These are phyloP conservation scores for Mesaphorura yosii DNA, from an alignment of 1,140 invertebrate genomes.

Conservation along the genomic window DNA sequence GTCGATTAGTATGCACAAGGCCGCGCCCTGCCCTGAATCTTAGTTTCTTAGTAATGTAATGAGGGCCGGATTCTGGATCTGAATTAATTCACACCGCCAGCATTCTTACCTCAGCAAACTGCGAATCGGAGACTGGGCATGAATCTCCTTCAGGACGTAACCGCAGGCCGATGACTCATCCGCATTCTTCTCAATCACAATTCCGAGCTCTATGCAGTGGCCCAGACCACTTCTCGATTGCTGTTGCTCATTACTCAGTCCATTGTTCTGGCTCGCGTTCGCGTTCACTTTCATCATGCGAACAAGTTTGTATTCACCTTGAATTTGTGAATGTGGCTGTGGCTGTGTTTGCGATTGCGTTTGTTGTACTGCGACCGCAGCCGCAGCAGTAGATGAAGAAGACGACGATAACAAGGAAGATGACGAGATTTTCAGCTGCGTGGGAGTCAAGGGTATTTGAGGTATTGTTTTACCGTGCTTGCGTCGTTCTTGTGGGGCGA, in stretches of 20 bases:
- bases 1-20: neutral
- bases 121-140: conserved; percentile 21
- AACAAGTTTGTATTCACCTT: conserved; percentile 30
- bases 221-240: neutral
- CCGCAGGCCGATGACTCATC: conserved; percentile 21
- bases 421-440: neutral
- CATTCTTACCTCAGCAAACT: too few species aligned
- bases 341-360: neutral
- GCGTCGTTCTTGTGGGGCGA: too few species aligned
- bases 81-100: neutral
- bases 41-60: too few species aligned
- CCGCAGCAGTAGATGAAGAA: neutral
- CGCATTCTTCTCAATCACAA: conserved; percentile 26
- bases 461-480: too few species aligned
- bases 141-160: conserved; percentile 25
- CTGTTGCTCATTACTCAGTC: neutral
- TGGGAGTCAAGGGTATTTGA: too few species aligned
- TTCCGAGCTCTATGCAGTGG: conserved; percentile 15
- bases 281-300: conserved; percentile 16
- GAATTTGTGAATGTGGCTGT: too few species aligned
- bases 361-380: too few species aligned
- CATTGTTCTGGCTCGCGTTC: too few species aligned
- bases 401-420: neutral
- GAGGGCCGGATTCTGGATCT: too few species aligned
- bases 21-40: too few species aligned